A percentile compares a stretch with the other conserved stretches of the same genome.
phyloP scores from a whole-genome alignment of 2,113 vertebrate genomes.

The Pachyramphus minor region DNA sequence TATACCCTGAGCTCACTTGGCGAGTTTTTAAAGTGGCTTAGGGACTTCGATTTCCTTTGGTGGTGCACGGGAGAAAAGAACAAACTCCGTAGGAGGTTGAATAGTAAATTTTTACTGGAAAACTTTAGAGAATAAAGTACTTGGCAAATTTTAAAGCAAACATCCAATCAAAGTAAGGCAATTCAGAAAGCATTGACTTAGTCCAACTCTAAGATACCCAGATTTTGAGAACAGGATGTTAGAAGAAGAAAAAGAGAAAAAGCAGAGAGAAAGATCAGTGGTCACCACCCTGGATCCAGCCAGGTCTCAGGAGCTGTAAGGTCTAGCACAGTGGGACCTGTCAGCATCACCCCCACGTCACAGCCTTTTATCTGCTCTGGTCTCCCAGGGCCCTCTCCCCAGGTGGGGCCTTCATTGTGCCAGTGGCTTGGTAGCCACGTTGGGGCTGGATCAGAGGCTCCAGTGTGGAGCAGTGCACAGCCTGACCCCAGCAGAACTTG shows the following conservation, averaged over 20 bases:
- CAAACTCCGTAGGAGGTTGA: not conserved
- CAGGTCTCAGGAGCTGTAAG: not conserved
- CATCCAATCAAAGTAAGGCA: not conserved
- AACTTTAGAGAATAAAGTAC: not conserved
- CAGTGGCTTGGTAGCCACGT: not conserved
- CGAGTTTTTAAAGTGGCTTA: not conserved
- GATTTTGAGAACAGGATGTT: not conserved
- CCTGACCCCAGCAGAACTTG: not conserved
- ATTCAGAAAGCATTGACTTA: not conserved
- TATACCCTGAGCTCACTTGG: not conserved
- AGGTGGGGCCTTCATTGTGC: not conserved
- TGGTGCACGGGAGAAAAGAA: not conserved
- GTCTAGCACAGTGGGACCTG: not conserved
- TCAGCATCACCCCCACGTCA: not conserved
- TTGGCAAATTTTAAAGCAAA: not conserved
- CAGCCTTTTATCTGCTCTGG: not conserved
- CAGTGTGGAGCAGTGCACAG: not conserved
- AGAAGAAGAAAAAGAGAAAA: not conserved
- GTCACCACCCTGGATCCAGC: not conserved
- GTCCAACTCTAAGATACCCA: not conserved
- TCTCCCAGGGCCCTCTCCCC: not conserved
- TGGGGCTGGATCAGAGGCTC: not conserved
- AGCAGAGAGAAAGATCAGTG: not conserved
- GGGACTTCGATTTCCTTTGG: not conserved
- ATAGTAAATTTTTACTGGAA: not conserved